A percentile compares a stretch with the other conserved stretches of the same genome.
phyloP scores from a whole-genome alignment of 1,140 invertebrate genomes.

The Cyclargus thomasi region DNA sequence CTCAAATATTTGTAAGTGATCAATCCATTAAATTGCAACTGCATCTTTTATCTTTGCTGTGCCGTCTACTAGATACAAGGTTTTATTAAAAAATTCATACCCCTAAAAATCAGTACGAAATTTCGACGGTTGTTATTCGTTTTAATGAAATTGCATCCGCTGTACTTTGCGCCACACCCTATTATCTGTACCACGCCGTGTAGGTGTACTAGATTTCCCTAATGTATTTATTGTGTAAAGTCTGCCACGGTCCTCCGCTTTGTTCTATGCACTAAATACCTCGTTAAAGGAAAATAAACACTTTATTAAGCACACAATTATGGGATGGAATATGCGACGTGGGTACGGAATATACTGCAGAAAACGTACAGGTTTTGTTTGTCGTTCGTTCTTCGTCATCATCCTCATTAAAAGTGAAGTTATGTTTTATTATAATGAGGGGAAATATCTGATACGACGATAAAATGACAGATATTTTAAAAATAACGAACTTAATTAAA shows the following conservation, averaged over 20 bases:
- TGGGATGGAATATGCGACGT: neutral
- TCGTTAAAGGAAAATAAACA: slow-evolving; percentile 11
- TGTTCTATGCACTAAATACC: slow-evolving; percentile 9
- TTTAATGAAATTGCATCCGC: slow-evolving; percentile 15
- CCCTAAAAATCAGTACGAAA: neutral
- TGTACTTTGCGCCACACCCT: slow-evolving; percentile 23
- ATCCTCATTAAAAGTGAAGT: neutral
- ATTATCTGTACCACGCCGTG: slow-evolving; percentile 27
- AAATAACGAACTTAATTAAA: too few relatives aligned
- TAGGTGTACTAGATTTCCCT: slow-evolving; percentile 45
- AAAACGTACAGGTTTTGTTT: neutral
- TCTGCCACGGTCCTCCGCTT: slow-evolving; percentile 17
- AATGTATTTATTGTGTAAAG: slow-evolving; percentile 50
- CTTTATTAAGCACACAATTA: slow-evolving; percentile 6
- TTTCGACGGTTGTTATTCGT: neutral
- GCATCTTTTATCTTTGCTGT: too few relatives aligned
- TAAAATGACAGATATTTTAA: too few relatives aligned
- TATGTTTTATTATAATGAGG: neutral
- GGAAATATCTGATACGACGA: neutral
- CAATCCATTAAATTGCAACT: too few relatives aligned
- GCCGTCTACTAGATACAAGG: too few relatives aligned
- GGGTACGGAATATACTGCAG: neutral
- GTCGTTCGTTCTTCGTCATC: neutral
- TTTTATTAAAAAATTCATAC: too few relatives aligned
- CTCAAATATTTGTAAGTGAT: too few relatives aligned